Conservation (phyloP, 53 echinoderm and acorn worm species). For the Actinopyga echinites region DNA sequence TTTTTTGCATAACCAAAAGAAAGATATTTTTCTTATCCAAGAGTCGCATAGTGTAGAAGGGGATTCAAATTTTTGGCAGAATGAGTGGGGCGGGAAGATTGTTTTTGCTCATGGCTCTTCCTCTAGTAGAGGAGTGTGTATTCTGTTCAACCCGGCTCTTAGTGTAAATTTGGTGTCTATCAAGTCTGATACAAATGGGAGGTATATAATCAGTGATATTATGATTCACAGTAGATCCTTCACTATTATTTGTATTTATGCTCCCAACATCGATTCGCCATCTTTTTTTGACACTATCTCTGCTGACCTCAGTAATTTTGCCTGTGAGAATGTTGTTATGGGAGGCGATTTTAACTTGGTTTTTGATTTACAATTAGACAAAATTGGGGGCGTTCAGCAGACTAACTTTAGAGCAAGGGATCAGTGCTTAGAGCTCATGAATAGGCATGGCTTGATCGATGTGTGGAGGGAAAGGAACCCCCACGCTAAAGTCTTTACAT, state of each 20-base stretch:
- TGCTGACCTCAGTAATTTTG: background rate
- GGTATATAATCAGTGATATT: too few species aligned
- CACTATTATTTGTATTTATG: background rate
- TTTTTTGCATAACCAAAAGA: too few species aligned
- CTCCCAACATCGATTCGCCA: background rate
- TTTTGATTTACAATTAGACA: background rate
- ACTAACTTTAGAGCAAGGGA: constrained; percentile 18
- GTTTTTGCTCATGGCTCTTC: background rate
- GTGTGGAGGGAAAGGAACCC: constrained; percentile 21
- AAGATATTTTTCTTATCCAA: too few species aligned
- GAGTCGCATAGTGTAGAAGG: too few species aligned
- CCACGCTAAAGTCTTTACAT: background rate
- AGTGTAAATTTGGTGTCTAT: too few species aligned
- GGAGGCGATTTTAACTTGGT: constrained; percentile 7
- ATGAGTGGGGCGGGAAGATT: too few species aligned
- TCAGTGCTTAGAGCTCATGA: constrained; percentile 1
- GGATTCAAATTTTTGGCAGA: too few species aligned
- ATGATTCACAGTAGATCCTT: background rate
- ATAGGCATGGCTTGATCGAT: background rate
- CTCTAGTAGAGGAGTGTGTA: background rate
- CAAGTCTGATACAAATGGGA: too few species aligned
- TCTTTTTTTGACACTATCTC: background rate
- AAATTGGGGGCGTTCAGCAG: background rate
- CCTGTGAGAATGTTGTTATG: background rate
- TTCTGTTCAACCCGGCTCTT: background rate